Percentiles rank a stretch among this genome's conserved stretches.
phyloP scores from a whole-genome alignment of 2,888 invertebrate genomes.

The Scelioninae gen. 2 region DNA sequence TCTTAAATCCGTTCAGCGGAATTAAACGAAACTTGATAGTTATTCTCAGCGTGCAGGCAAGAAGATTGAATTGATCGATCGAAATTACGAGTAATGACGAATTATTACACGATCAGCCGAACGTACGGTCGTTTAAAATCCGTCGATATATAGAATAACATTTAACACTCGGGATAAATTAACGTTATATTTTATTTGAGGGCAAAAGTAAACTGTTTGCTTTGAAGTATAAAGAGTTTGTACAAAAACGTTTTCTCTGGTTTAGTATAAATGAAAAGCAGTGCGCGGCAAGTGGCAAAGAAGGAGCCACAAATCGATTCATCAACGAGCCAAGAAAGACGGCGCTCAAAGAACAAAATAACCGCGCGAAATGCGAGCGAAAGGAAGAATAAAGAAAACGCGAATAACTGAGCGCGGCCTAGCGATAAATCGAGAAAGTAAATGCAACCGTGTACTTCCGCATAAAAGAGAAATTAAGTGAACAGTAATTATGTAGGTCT shows the following conservation, averaged over 20 bases:
- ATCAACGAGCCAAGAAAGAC: conserved; percentile 56
- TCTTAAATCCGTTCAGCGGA: no score
- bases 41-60: no score
- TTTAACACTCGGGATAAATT: conserved; percentile 27
- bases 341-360: conserved; percentile 53
- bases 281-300: conserved; percentile 48
- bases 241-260: conserved; percentile 34
- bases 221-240: conserved; percentile 44
- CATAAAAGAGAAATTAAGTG: conserved; percentile 56
- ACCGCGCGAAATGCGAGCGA: conserved; percentile 50
- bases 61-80: neutral
- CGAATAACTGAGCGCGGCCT: conserved; percentile 54
- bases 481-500: conserved; percentile 55
- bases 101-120: neutral
- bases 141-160: conserved; percentile 19
- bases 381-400: conserved; percentile 56
- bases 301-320: conserved; percentile 57
- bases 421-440: conserved; percentile 57
- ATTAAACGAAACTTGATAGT: no score
- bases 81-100: no score
- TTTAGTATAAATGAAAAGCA: conserved; percentile 50
- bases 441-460: conserved; percentile 50
- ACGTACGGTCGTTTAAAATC: conserved; percentile 2
- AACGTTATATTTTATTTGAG: conserved; percentile 39
- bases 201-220: conserved; percentile 37